Percentiles rank a stretch among this genome's conserved stretches.
phyloP scores from a whole-genome alignment of 2,113 vertebrate genomes.

The Heloderma charlesbogerti region DNA sequence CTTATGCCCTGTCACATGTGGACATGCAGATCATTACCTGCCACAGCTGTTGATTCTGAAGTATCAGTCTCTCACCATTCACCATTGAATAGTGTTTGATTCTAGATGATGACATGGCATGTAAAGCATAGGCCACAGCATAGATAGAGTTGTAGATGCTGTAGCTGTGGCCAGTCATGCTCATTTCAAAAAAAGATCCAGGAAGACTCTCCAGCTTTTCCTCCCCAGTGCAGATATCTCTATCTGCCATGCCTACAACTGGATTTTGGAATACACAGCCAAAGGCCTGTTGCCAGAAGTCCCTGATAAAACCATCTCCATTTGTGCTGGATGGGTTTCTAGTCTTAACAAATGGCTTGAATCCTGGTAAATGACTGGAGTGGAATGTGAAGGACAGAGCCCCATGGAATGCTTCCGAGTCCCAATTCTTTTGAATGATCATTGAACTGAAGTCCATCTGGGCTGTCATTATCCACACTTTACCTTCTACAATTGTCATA shows the following conservation, averaged over 20 bases:
- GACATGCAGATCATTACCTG: neutral
- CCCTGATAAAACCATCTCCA: neutral
- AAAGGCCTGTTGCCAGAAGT: neutral
- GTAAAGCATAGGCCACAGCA: neutral
- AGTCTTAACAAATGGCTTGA: neutral
- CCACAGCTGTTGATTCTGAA: neutral
- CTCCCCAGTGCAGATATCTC: neutral
- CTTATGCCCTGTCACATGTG: neutral
- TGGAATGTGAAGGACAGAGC: neutral
- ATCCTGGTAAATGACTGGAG: neutral
- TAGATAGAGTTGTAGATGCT: too few relatives aligned
- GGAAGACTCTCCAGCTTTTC: neutral
- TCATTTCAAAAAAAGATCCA: too few relatives aligned
- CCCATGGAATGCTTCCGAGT: neutral
- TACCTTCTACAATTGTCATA: neutral
- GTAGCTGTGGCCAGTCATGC: too few relatives aligned
- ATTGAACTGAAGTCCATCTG: neutral
- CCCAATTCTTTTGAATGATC: neutral
- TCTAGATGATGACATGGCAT: neutral
- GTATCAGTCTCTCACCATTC: neutral
- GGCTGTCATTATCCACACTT: conserved; percentile 8
- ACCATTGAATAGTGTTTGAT: neutral
- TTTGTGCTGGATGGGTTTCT: neutral
- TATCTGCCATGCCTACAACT: neutral
- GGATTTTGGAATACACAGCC: neutral